Evolutionary conservation across 2,113 vertebrate species (phyloP), one percentile per base, ranked within the genome.

Genomic region (Melanocharis versteri): DNA sequence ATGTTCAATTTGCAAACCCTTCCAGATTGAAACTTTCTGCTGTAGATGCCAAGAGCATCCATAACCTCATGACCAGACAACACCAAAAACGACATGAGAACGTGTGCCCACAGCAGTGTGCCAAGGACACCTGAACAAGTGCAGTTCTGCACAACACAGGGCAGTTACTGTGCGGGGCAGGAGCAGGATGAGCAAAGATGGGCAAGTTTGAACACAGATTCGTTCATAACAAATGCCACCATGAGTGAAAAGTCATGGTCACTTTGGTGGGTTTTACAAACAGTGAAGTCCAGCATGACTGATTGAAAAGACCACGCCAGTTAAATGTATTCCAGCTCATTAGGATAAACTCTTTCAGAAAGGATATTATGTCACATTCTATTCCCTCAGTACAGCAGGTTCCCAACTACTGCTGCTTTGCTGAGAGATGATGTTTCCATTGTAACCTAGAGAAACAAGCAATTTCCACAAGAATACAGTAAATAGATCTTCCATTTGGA

Each of bases 51-150:
- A 24, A 71, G 13, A 70, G 58, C 39, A 72, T 45, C 58, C 28
- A 13, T 45, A 80, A 68, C 39, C 31, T 76, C 47, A 28, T 3
- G 27, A 17, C 21, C 50, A 61, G 17, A 45, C 0, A 6, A 57
- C 18, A 30, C 31, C 39, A 81, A 15, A 66, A 65, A 27, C 6
- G 23, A 42, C 48, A 40, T 8, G 53, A 62, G 48, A 47, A 35
- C 0, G 0, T 5, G 15, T 17, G 44, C 15, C 42, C 75, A 11
- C 16, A 28, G 73, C 44, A 35, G 31, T 2, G 13, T 48, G 33
- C 12, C 45, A 15, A 12, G 3, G 10, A 35, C 19, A 58, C 1
- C 11, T 10, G 40, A 54, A 39, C 24, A 13, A 35, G 18, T 3
- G 24, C 48, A 37, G 78, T 2, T 68, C 71, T 62, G 54, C 66